These are phyloP conservation scores for Drosophila longiperda DNA, from an alignment of 2,888 invertebrate species.

Conservation along the genomic window DNA sequence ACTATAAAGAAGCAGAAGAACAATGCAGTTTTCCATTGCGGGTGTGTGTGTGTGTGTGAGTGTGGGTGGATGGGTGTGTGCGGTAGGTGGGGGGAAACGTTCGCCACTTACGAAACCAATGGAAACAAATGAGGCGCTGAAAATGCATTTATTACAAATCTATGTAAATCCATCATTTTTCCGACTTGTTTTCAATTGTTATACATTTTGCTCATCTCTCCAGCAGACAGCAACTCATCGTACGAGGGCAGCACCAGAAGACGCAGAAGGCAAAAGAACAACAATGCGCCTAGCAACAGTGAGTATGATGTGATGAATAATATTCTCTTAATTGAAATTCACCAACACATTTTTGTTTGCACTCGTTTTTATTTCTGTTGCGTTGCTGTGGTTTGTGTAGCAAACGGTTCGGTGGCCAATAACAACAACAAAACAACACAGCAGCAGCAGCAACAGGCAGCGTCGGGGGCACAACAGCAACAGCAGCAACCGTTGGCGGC, in stretches of 20 bases:
- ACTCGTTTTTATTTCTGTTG: background rate
- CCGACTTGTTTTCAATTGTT: constrained; percentile 24
- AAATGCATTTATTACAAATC: background rate
- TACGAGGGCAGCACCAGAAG: constrained; percentile 84
- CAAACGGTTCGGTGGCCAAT: constrained; percentile 83
- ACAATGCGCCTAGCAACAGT: constrained; percentile 83
- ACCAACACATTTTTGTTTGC: background rate
- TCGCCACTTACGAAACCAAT: background rate
- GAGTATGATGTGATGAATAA: constrained; percentile 71
- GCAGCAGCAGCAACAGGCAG: constrained; percentile 65
- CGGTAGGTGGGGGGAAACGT: background rate
- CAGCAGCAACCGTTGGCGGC: constrained; percentile 51
- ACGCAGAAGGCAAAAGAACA: constrained; percentile 84
- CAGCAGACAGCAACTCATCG: constrained; percentile 85
- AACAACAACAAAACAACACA: constrained; percentile 80
- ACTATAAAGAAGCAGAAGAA: constrained; percentile 12
- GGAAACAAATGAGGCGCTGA: background rate
- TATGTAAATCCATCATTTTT: background rate
- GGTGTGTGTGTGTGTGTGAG: background rate
- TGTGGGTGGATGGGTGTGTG: background rate
- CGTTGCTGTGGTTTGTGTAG: background rate
- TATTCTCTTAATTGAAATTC: background rate
- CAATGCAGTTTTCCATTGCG: background rate
- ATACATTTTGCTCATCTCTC: constrained; percentile 25
- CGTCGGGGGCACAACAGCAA: constrained; percentile 54